phyloP scores from a whole-genome alignment of 2,888 invertebrate genomes.

The Metopia argyrocephala region DNA sequence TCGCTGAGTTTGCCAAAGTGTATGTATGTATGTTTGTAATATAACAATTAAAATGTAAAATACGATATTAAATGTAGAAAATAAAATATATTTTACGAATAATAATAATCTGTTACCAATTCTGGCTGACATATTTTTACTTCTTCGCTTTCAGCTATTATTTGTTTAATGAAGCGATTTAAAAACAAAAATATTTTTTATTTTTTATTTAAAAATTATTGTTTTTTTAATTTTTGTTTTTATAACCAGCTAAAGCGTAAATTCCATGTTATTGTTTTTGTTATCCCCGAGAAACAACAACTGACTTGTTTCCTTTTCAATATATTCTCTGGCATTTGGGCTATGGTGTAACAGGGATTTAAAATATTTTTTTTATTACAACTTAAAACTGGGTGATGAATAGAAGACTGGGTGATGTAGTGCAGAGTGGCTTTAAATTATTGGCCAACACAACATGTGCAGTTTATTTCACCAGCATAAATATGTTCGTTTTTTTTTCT shows the following conservation, averaged over 20 bases:
- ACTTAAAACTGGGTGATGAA: background rate
- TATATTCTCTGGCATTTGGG: background rate
- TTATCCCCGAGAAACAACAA: constrained; percentile 23
- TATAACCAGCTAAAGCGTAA: constrained; percentile 74
- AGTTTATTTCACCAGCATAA: constrained; percentile 28
- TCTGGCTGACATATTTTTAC: constrained; percentile 50
- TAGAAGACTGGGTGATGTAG: too few relatives aligned
- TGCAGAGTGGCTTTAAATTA: too few relatives aligned
- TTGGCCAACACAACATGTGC: constrained; percentile 50
- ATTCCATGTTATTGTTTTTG: constrained; percentile 64
- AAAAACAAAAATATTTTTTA: constrained; percentile 49
- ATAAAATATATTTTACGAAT: too few relatives aligned
- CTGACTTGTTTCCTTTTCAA: constrained; percentile 12
- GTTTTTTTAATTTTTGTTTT: constrained; percentile 43
- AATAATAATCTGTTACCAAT: too few relatives aligned
- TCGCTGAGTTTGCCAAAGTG: too few relatives aligned
- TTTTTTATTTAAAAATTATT: constrained; percentile 16
- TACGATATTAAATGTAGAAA: too few relatives aligned
- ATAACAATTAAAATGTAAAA: too few relatives aligned
- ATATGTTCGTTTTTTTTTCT: background rate
- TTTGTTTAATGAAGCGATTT: constrained; percentile 77
- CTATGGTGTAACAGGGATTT: background rate
- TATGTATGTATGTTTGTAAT: background rate
- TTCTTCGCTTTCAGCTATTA: constrained; percentile 74
- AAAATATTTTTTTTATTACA: too few relatives aligned